phyloP scores from a whole-genome alignment of 2,113 vertebrate genomes.

The Daphoenositta chrysoptera region DNA sequence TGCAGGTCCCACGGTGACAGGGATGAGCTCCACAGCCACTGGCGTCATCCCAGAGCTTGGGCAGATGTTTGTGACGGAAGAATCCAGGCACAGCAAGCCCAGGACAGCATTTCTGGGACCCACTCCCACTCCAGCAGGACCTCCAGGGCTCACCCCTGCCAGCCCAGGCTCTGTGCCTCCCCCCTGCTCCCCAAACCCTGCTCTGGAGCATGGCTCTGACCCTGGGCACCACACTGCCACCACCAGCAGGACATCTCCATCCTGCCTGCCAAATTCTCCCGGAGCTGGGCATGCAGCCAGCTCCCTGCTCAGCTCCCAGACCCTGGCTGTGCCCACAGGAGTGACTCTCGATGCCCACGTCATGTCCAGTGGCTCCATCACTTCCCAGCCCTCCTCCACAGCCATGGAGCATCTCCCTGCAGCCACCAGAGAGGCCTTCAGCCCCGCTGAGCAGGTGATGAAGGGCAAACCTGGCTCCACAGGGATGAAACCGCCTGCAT shows the following conservation, averaged over 20 bases:
- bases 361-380: fast-evolving
- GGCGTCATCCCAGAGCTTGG: background rate
- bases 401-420: background rate
- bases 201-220: fast-evolving
- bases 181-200: background rate
- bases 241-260: background rate
- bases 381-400: background rate
- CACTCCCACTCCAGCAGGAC: background rate
- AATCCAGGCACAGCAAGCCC: background rate
- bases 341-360: fast-evolving
- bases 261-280: background rate
- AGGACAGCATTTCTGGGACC: background rate
- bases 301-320: background rate
- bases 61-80: background rate
- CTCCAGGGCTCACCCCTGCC: background rate
- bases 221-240: fast-evolving
- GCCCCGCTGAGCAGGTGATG: fast-evolving
- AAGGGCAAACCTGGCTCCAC: no score
- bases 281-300: background rate
- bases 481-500: background rate
- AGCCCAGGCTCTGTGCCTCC: background rate
- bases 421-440: background rate
- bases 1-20: fast-evolving
- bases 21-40: background rate
- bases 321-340: background rate